phyloP scores from a whole-genome alignment of 1,140 invertebrate genomes.

The Battus philenor region DNA sequence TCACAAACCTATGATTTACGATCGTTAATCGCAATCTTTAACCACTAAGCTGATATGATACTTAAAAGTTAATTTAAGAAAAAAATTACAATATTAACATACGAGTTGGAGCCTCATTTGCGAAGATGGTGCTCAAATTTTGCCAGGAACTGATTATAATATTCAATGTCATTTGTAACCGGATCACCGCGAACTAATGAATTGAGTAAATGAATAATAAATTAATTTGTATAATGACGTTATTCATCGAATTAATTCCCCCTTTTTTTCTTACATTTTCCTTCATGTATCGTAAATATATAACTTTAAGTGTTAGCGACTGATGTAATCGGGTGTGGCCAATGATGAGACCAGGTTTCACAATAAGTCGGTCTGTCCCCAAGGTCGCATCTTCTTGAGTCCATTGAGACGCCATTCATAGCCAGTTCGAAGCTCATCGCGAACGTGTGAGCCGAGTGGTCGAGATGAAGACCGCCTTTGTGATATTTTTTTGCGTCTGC shows the following conservation, averaged over 20 bases:
- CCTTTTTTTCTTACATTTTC: neutral
- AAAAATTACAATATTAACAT: too few species aligned
- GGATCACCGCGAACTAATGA: too few species aligned
- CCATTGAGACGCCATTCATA: slow-evolving; percentile 35
- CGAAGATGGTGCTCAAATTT: too few species aligned
- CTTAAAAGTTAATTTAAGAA: too few species aligned
- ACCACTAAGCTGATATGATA: too few species aligned
- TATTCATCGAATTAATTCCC: neutral
- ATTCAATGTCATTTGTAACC: too few species aligned
- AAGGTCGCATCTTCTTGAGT: slow-evolving; percentile 43
- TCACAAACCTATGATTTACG: too few species aligned
- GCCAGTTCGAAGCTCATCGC: slow-evolving; percentile 35
- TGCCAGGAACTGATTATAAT: too few species aligned
- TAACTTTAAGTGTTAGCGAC: slow-evolving; percentile 17
- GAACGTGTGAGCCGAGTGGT: slow-evolving; percentile 33
- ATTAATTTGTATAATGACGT: neutral
- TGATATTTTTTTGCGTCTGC: slow-evolving; percentile 45
- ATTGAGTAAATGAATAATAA: too few species aligned
- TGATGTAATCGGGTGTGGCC: slow-evolving; percentile 49
- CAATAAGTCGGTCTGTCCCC: slow-evolving; percentile 46
- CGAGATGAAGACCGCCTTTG: slow-evolving; percentile 43
- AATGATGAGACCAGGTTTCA: slow-evolving; percentile 47
- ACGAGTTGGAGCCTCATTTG: too few species aligned
- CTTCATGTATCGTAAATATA: slow-evolving; percentile 16
- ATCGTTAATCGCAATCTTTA: too few species aligned